Evolutionary conservation across 1,140 invertebrate species (phyloP), one percentile per base, ranked within the genome.

Genomic region (Telenomus remus): DNA sequence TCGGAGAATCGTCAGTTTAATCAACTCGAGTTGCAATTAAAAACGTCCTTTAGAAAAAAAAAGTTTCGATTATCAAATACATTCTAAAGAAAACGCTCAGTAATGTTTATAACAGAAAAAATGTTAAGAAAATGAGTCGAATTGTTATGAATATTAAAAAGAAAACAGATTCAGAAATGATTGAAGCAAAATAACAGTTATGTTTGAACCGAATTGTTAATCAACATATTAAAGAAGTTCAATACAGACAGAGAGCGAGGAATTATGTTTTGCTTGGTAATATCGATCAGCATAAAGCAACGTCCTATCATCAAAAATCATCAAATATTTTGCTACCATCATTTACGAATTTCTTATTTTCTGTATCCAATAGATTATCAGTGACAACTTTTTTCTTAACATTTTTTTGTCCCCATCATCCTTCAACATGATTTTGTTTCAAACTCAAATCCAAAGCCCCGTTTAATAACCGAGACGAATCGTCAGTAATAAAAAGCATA

Each of bases 251-350:
- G 55, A 59, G 55, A 59, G 55, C 47, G 55, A 14, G 55, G 43
- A 60, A 49, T 39, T 4, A 11, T n/a, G 9, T 11, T 39, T 11
- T 11, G n/a, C 1, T 39, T 39, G 3, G 19, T 39, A 2, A 39
- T 39, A 39, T 39, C n/a, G 8, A n/a, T 39, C 9, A 39, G n/a
- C n/a, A 11, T 11, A 44, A 14, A 44, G 7, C 12, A n/a, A 44
- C 13, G 11, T 44, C 12, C 12, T 44, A 12, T 59, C 43, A 57
- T 48, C 46, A n/a, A 59, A n/a, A 34, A 60, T 15, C 35, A 60
- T 37, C 43, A 54, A 37, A 11, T 27, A 64, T 64, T 64, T 64
- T 64, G 60, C 60, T 64, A 54, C 54, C 34, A 48, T 64, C 50
- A 64, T 55, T 64, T 54, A 39, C 16, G 60, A 64, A 39, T 27